Evolutionary conservation across 2,888 invertebrate species (phyloP).

Genomic region (Blera fallax): DNA sequence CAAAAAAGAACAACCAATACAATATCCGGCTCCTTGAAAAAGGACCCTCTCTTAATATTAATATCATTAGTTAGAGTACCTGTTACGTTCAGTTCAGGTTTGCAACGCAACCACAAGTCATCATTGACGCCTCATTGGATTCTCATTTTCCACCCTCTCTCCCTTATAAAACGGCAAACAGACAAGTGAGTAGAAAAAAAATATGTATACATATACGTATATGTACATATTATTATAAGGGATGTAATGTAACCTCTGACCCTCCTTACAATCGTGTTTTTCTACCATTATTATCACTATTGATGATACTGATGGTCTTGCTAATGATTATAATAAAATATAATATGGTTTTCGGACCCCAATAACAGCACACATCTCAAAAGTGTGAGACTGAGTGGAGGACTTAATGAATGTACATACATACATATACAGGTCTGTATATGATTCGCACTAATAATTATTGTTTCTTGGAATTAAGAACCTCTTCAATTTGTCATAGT

Average conservation of each 20-base stretch:
- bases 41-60: conserved; percentile 52
- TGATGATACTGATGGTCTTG: conserved; percentile 48
- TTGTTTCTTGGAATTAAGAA: conserved; percentile 6
- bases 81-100: conserved; percentile 52
- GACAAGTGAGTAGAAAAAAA: background rate
- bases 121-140: conserved; percentile 57
- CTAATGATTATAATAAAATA: conserved; percentile 57
- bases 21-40: conserved; percentile 16
- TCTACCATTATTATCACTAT: conserved; percentile 30
- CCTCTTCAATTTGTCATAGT: conserved; percentile 37
- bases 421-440: no score
- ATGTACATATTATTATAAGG: conserved; percentile 50
- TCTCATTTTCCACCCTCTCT: conserved; percentile 1
- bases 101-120: conserved; percentile 46
- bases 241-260: conserved; percentile 47
- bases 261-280: conserved; percentile 7
- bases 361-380: background rate
- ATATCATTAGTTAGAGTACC: conserved; percentile 63
- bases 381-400: background rate
- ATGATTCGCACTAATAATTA: background rate
- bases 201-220: no score
- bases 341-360: conserved; percentile 43
- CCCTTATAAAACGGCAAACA: background rate
- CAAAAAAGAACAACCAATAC: conserved; percentile 26
- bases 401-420: background rate